Conservation (phyloP, 2,797 vertebrate genomes). For the Gastrophryne carolinensis region DNA sequence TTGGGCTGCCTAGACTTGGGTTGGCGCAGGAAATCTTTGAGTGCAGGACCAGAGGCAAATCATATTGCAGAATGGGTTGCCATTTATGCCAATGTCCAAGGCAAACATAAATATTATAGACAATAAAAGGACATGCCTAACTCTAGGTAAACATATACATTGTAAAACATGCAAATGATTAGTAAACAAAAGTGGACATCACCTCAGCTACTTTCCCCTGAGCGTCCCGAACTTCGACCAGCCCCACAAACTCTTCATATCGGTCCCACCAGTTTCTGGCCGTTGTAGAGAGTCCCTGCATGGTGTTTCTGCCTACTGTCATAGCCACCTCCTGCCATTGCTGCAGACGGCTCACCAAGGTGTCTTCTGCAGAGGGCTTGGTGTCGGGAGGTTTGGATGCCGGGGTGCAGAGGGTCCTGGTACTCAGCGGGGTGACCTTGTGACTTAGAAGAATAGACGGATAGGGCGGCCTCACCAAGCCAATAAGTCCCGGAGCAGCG, state of each 20-base stretch:
- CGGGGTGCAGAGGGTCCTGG: conserved; percentile 70
- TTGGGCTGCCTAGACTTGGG: no score
- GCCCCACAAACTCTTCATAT: conserved; percentile 94
- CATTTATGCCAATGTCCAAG: no score
- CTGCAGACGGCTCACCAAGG: conserved; percentile 61
- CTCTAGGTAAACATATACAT: no score
- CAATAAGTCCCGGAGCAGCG: conserved; percentile 62
- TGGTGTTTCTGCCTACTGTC: conserved; percentile 70
- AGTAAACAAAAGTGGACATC: conserved; percentile 42
- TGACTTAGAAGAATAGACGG: conserved; percentile 55
- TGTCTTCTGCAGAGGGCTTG: conserved; percentile 56
- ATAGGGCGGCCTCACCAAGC: conserved; percentile 60
- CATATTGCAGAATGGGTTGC: no score
- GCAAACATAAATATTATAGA: no score
- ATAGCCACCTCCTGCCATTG: conserved; percentile 70
- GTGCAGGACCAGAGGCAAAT: no score
- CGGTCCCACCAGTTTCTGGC: conserved; percentile 85
- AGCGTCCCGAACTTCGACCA: conserved; percentile 87
- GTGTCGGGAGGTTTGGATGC: conserved; percentile 62
- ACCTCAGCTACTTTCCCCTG: conserved; percentile 93
- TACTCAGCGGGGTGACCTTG: conserved; percentile 54
- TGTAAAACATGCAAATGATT: no score
- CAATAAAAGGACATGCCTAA: no score
- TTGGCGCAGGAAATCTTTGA: no score
- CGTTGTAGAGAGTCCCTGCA: conserved; percentile 63